A percentile compares a stretch with the other conserved stretches of the same genome.
These are phyloP conservation scores for Theocolax elegans DNA, from an alignment of 1,140 invertebrate species.

Conservation along the genomic window DNA sequence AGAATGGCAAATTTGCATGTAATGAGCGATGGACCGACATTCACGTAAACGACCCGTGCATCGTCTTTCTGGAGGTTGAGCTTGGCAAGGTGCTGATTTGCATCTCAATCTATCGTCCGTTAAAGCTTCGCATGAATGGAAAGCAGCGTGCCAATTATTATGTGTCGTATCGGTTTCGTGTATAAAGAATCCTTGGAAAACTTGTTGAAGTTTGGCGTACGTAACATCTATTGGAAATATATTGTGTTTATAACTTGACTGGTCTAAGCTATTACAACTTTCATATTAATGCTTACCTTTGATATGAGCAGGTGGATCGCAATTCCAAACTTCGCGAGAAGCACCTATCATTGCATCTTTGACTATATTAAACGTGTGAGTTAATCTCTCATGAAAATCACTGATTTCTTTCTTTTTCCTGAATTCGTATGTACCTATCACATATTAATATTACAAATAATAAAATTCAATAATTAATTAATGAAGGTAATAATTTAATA, in stretches of 20 bases:
- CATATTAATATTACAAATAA: too few species aligned
- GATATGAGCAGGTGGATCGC: neutral
- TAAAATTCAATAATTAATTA: too few species aligned
- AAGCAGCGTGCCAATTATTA: neutral
- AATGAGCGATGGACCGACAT: neutral
- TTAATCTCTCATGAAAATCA: neutral
- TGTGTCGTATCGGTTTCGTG: neutral
- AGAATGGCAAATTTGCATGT: neutral
- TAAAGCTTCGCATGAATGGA: neutral
- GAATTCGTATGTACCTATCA: neutral
- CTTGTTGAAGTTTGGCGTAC: neutral
- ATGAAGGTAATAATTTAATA: neutral
- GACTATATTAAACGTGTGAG: neutral
- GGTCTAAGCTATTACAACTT: too few species aligned
- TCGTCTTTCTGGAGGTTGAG: neutral
- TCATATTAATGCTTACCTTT: neutral
- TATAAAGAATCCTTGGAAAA: neutral
- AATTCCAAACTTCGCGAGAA: neutral
- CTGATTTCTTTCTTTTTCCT: neutral
- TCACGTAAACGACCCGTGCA: neutral
- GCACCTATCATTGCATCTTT: neutral
- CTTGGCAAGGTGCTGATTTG: neutral
- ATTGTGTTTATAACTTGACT: too few species aligned
- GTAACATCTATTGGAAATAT: neutral
- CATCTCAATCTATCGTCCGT: neutral